Base-by-base conservation (phyloP, 2,888 invertebrate genomes). In the Eudemis profundana region DNA sequence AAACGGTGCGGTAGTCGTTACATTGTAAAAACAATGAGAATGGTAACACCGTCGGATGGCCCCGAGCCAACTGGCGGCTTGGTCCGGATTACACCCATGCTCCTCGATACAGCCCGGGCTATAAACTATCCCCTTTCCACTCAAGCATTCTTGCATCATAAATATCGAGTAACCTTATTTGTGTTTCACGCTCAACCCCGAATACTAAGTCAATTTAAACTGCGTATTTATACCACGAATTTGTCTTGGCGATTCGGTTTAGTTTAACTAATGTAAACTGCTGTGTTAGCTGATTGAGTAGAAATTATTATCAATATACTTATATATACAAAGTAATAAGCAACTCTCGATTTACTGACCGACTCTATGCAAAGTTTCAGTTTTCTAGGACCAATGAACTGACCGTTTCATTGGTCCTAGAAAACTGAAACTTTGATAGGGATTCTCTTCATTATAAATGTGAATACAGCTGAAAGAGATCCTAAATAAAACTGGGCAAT, bases 11-110 rank as follows among this genome's bases (percentile, higher is more conserved):
- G 69, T 69, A 69, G 61, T 71, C 70, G 69, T 70, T 71, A 72
- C 72, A 74, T 74, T 74, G 66, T 69, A 74, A 78, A 77, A 81
- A 80, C 70, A 67, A 51, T 56, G 69, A 67, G 68, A 70, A 49
- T 63, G 53, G 49, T 61, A 65, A 71, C 70, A 73, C 70, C 69
- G 70, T 67, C 73, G 67, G 69, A 78, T 84, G 84, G 84, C 83
- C 73, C 54, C 57, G 70, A 72, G 84, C 84, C 84, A 85, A 82
- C 78, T 79, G 79, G 74, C 74, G 75, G 73, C 75, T 70, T 72
- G 75, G 68, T 68, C 73, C 73, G 75, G 77, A 78, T 81, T 78
- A 78, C 77, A 73, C 72, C 76, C 68, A 56, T 65, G 68, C 74
- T 71, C 72, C 74, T 71, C 76, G 73, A 77, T 70, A 70, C 73